A percentile compares a stretch with the other conserved stretches of the same genome.
These are phyloP conservation scores for Platyura marginata DNA, from an alignment of 1,140 invertebrate species.

Conservation along the genomic window DNA sequence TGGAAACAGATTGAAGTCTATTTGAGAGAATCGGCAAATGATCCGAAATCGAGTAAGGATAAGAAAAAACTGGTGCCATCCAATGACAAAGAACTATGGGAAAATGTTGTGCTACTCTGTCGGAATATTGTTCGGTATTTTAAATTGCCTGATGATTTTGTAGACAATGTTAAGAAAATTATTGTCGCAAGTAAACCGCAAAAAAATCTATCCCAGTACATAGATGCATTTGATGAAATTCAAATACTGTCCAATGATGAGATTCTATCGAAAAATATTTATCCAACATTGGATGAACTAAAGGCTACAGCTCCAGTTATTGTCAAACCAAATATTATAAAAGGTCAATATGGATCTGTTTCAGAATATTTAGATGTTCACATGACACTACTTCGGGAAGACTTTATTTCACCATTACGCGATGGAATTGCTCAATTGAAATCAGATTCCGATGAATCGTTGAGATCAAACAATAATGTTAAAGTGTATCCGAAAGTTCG, in stretches of 20 bases:
- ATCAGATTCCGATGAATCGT: neutral
- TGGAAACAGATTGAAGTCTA: neutral
- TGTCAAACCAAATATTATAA: neutral
- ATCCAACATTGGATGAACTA: neutral
- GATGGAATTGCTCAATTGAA: conserved; percentile 24
- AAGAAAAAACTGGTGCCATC: neutral
- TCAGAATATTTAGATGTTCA: conserved; percentile 63
- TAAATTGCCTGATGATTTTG: neutral
- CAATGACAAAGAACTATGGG: neutral
- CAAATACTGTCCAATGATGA: neutral
- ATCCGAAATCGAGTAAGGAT: neutral
- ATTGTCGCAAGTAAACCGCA: neutral
- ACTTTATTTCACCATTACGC: conserved; percentile 41
- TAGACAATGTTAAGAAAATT: neutral
- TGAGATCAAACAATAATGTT: neutral
- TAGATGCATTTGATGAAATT: neutral
- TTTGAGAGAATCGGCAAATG: neutral
- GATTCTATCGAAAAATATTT: neutral
- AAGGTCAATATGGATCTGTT: conserved; percentile 30
- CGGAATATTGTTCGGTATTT: neutral
- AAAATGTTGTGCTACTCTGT: neutral
- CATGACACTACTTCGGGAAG: conserved; percentile 54
- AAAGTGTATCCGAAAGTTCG: conserved; percentile 6
- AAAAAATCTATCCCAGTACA: neutral
- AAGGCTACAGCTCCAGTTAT: neutral